phyloP scores from a whole-genome alignment of 2,113 vertebrate species.

The Emydura subglobosa region DNA sequence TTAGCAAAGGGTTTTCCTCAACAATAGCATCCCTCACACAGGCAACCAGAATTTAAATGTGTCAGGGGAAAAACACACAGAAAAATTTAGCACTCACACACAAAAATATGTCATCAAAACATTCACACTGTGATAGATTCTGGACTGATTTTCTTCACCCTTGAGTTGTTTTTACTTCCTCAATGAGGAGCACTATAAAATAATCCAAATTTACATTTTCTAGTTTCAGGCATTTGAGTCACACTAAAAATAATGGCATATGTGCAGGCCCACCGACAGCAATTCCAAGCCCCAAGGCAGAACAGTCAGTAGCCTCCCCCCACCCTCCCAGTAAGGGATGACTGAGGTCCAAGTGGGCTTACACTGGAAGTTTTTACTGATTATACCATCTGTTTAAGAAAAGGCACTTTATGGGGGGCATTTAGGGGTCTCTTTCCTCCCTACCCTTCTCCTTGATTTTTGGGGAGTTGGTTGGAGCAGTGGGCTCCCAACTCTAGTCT shows the following conservation, averaged over 20 bases:
- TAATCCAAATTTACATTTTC: background rate
- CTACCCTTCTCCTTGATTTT: background rate
- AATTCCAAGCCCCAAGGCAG: too few relatives aligned
- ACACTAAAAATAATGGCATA: background rate
- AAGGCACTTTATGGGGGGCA: background rate
- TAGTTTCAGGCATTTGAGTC: background rate
- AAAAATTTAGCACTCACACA: background rate
- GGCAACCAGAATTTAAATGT: background rate
- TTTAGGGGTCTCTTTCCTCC: background rate
- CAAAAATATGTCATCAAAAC: background rate
- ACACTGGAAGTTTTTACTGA: too few relatives aligned
- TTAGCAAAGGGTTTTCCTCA: constrained; percentile 1
- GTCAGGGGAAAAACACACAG: background rate
- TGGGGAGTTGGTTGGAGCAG: background rate
- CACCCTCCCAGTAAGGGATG: too few relatives aligned
- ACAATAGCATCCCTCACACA: background rate
- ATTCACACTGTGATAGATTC: background rate
- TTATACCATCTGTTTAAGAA: background rate
- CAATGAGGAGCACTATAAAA: background rate
- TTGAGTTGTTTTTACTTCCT: background rate
- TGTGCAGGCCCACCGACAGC: background rate
- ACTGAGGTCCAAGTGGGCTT: too few relatives aligned
- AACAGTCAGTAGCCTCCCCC: too few relatives aligned
- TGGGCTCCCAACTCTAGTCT: constrained; percentile 2
- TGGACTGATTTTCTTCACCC: background rate